phyloP scores from a whole-genome alignment of 64 coral and sea anemone species.

The Anthopleura sola region DNA sequence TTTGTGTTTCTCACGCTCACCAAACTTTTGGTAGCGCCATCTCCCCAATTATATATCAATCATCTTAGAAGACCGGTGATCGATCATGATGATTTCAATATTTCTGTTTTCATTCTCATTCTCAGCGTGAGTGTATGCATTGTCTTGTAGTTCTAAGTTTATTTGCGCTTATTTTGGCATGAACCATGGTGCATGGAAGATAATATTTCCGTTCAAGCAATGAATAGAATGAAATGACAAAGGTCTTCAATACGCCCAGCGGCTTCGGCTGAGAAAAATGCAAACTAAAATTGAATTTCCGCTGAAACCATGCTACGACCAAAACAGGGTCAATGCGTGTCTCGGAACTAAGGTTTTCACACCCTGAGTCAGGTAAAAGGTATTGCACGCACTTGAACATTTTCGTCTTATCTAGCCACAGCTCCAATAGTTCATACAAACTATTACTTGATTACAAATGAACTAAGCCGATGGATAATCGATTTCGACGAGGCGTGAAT shows the following conservation, averaged over 20 bases:
- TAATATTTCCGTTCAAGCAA: neutral
- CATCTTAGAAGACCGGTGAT: no score
- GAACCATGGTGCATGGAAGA: neutral
- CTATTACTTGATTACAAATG: no score
- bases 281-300: neutral
- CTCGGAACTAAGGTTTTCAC: neutral
- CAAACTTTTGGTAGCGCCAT: no score
- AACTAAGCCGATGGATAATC: no score
- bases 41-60: no score
- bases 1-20: no score
- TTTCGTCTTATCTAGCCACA: neutral
- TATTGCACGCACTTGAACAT: neutral
- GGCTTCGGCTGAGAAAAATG: neutral
- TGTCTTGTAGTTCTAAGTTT: neutral
- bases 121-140: neutral
- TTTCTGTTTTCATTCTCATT: no score
- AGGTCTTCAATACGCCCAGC: neutral
- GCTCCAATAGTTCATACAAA: no score
- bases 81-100: no score
- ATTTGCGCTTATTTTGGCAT: neutral
- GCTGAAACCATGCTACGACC: neutral
- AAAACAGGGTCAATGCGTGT: neutral
- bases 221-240: neutral
- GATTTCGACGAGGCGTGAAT: no score
- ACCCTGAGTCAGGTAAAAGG: neutral